Evolutionary conservation across 2,113 vertebrate genomes (phyloP), one percentile per base, ranked within the genome.

Genomic region (Syrmaticus mikado): DNA sequence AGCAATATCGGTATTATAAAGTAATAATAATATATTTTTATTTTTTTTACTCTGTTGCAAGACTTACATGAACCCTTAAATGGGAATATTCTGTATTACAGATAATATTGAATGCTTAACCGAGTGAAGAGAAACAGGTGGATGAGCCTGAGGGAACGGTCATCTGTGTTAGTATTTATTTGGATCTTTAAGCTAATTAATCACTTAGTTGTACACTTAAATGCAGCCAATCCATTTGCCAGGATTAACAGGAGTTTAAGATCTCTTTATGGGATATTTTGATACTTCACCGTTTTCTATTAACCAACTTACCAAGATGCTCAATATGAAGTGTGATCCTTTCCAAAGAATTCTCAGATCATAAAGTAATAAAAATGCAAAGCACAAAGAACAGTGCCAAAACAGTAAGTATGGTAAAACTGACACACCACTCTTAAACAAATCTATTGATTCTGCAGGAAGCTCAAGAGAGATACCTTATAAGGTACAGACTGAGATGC

Each of bases 111-210:
- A 96, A 93, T 95, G 90, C 82, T 96, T 97, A 97, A 97, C 96
- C 90, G 91, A 96, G 91, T 94, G 85, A 97, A 93, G 45, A 93
- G 95, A 94, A 97, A 91, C 74, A 95, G 93, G 90, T 24, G 55
- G 80, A 95, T 91, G 85, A 94, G 92, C 97, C 97, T 94, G 45
- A 17, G 94, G 97, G 96, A 93, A 97, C 38, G 94, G 94, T 95
- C 97, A 97, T 94, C 97, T 96, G 89, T 89, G 96, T 95, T 96
- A 95, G 87, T 76, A 96, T 96, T 92, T 90, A 86, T 95, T 95
- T 95, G 93, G 68, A 96, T 97, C 97, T 96, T 95, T 90, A 50
- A 96, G 92, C 62, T 97, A 98, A 97, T 97, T 96, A 97, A 96
- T 97, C 96, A 97, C 84, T 87, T 93, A 87, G 95, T 87, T 97